phyloP scores from a whole-genome alignment of 2,113 vertebrate genomes.

The Petromus typicus region DNA sequence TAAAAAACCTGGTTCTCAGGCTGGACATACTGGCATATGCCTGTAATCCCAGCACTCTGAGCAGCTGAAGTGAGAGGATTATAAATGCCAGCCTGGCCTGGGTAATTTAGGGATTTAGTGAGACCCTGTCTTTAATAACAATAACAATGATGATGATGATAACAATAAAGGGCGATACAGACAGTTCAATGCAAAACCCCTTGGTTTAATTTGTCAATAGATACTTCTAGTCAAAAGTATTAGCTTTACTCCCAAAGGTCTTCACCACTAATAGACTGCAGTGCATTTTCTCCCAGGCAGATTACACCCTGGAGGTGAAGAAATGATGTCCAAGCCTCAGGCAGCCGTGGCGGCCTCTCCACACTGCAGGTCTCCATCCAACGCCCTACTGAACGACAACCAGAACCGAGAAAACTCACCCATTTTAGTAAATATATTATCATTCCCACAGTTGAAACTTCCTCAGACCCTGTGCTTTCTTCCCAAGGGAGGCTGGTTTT shows the following conservation, averaged over 20 bases:
- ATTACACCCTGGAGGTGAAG: constrained; percentile 56
- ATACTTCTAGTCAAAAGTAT: constrained; percentile 82
- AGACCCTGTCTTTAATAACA: not conserved
- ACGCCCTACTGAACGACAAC: too few relatives aligned
- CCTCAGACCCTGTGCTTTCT: constrained; percentile 88
- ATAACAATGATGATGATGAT: not conserved
- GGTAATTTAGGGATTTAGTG: not conserved
- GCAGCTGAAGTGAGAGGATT: not conserved
- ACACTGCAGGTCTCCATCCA: too few relatives aligned
- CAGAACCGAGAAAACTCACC: too few relatives aligned
- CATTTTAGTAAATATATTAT: constrained; percentile 86
- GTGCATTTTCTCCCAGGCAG: constrained; percentile 71
- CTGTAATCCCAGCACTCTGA: not conserved
- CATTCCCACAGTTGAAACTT: constrained; percentile 90
- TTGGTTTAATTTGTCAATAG: constrained; percentile 75
- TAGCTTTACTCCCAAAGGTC: constrained; percentile 82
- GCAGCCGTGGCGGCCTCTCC: constrained; percentile 83
- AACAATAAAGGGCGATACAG: not conserved
- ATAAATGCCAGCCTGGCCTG: not conserved
- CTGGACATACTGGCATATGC: not conserved
- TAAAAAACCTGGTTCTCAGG: not conserved
- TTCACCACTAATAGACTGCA: constrained; percentile 83
- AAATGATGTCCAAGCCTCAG: constrained; percentile 84
- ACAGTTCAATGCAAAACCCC: not conserved
- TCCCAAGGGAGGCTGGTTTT: constrained; percentile 75